Evolutionary conservation across 2,113 vertebrate genomes (phyloP), one percentile per base, ranked within the genome.

Genomic region (Gnathonemus echidnorhynchus): DNA sequence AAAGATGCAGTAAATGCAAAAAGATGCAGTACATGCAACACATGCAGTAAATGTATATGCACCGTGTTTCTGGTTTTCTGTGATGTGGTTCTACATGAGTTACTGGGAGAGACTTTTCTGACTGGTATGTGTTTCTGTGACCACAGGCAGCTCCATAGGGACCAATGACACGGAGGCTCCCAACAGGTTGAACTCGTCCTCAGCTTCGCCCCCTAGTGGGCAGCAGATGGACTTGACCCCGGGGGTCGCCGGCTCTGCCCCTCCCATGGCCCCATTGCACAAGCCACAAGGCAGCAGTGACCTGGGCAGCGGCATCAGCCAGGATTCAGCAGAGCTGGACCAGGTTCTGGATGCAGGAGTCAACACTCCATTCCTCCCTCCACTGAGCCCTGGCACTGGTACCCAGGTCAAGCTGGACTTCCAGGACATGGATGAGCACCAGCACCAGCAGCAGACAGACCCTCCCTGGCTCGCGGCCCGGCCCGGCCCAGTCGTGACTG

Each of bases 291-390:
- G 93, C 3, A 95, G 95, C 27, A 94, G 95, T 7, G 97, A 97
- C 56, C 95, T 95, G 5, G 96, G 97, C 24, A 98, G 98, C 6
- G 95, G 96, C 77, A 92, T 97, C 66, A 93, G 93, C 91, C 94
- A 90, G 0, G 93, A 95, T 88, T 95, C 96, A 0, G 96, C 96
- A 0, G 96, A 96, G 91, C 94, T 92, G 0, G 95, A 97, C 87
- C 93, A 92, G 83, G 94, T 95, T 52, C 92, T 95, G 42, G 91
- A 90, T n/a, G 91, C 89, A 70, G 93, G 90, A 3, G 89, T 66
- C 0, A 88, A 39, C 15, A 56, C 90, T 7, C 91, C 92, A 0
- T 80, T 85, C 0, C 92, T 1, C 27, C 93, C 90, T 90, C 66
- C 91, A 91, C 92, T 1, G 0, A 39, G n/a, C 90, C 2, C 0